These are phyloP conservation scores for Lingula anatina DNA, from an alignment of 2,888 invertebrate species.

Conservation along the genomic window DNA sequence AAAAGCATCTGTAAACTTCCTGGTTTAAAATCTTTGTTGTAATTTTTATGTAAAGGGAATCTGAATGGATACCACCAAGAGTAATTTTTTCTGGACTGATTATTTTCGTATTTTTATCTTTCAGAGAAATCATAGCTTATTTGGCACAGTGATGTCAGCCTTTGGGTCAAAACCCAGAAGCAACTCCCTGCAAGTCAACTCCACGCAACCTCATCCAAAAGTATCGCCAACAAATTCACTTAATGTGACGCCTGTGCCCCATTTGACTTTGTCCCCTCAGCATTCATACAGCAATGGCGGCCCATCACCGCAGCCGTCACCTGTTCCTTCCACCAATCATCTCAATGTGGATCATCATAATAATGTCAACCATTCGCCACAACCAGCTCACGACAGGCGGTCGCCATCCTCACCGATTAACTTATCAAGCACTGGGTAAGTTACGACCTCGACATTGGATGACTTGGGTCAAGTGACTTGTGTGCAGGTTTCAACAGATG, in stretches of 20 bases:
- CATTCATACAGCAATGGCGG: slow-evolving; percentile 29
- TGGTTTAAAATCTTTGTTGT: too few relatives aligned
- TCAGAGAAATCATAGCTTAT: slow-evolving; percentile 92
- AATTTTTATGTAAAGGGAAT: too few relatives aligned
- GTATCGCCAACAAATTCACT: slow-evolving; percentile 37
- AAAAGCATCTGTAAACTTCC: too few relatives aligned
- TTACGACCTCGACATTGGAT: too few relatives aligned
- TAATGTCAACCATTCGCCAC: slow-evolving; percentile 35
- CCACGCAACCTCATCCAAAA: slow-evolving; percentile 26
- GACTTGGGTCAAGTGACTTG: too few relatives aligned
- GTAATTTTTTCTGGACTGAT: neutral
- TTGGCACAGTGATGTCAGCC: slow-evolving; percentile 71
- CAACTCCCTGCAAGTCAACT: slow-evolving; percentile 39
- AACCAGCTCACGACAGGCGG: slow-evolving; percentile 32
- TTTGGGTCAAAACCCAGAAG: slow-evolving; percentile 34
- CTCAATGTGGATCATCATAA: slow-evolving; percentile 37
- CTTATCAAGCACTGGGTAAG: too few relatives aligned
- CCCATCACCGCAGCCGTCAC: too few relatives aligned
- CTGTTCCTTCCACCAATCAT: slow-evolving; percentile 31
- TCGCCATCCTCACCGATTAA: too few relatives aligned
- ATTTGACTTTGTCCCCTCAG: slow-evolving; percentile 30
- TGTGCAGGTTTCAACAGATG: too few relatives aligned
- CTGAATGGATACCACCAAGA: neutral
- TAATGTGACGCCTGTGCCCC: slow-evolving; percentile 16
- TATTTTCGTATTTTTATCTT: too few relatives aligned